Conservation (phyloP, 2,797 vertebrate genomes). For the Discoglossus pictus region DNA sequence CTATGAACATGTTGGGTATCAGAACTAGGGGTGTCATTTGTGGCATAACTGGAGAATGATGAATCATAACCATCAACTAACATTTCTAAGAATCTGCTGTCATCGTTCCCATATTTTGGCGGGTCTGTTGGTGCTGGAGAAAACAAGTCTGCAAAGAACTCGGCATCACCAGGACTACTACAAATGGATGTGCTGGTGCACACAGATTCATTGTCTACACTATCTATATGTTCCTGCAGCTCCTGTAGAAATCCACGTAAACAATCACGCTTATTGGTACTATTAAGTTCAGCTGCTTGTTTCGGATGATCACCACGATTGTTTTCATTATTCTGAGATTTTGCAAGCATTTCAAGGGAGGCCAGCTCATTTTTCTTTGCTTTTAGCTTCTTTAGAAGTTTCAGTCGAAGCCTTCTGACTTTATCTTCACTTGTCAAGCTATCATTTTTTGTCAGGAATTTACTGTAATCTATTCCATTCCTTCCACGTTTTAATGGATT, state of each 20-base stretch:
- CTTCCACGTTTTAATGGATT: neutral
- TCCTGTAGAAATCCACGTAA: slow-evolving; percentile 68
- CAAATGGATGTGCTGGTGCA: slow-evolving; percentile 61
- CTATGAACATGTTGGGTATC: slow-evolving; percentile 38
- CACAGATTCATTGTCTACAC: slow-evolving; percentile 62
- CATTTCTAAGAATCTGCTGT: slow-evolving; percentile 69
- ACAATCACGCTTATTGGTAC: slow-evolving; percentile 58
- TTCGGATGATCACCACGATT: slow-evolving; percentile 42
- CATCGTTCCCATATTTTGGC: slow-evolving; percentile 68
- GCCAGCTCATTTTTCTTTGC: slow-evolving; percentile 90
- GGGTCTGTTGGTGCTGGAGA: slow-evolving; percentile 71
- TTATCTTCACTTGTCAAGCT: slow-evolving; percentile 54
- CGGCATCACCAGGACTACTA: slow-evolving; percentile 64
- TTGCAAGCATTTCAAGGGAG: slow-evolving; percentile 72
- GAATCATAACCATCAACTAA: slow-evolving; percentile 36
- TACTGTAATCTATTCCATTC: slow-evolving; percentile 6
- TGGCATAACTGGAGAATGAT: slow-evolving; percentile 44
- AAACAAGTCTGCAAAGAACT: slow-evolving; percentile 81
- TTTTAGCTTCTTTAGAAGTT: slow-evolving; percentile 87
- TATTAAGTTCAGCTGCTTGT: slow-evolving; percentile 8
- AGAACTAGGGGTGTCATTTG: neutral
- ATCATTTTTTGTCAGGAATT: slow-evolving; percentile 40
- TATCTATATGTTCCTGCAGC: slow-evolving; percentile 72
- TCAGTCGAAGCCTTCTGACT: slow-evolving; percentile 80
- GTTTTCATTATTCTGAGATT: slow-evolving; percentile 51